These are phyloP conservation scores for Cerceris rybyensis DNA, from an alignment of 2,888 invertebrate species.

Conservation along the genomic window DNA sequence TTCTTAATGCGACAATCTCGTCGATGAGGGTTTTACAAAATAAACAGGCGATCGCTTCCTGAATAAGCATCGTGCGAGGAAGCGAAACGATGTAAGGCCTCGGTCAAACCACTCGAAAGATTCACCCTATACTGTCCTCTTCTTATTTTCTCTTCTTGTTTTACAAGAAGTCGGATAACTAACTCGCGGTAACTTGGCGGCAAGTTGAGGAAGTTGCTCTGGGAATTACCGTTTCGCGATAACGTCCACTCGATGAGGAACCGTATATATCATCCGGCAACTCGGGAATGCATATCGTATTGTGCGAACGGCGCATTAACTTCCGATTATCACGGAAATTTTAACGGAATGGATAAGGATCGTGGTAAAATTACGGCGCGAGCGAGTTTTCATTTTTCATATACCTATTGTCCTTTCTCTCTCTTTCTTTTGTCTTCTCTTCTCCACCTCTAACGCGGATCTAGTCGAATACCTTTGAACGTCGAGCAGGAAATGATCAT, in stretches of 20 bases:
- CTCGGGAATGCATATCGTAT: slow-evolving; percentile 12
- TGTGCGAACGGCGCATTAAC: slow-evolving; percentile 27
- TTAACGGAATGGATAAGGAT: slow-evolving; percentile 33
- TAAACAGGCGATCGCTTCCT: not conserved
- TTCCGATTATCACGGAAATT: slow-evolving; percentile 38
- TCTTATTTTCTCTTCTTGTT: slow-evolving; percentile 18
- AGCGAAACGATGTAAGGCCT: not conserved
- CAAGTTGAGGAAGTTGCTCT: slow-evolving; percentile 37
- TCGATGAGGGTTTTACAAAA: not conserved
- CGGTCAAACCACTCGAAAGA: slow-evolving; percentile 23
- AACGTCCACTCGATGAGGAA: slow-evolving; percentile 19
- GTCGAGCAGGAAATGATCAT: not conserved
- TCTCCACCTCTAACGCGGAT: not conserved
- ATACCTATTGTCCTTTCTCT: not conserved
- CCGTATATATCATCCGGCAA: not conserved
- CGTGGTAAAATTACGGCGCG: slow-evolving; percentile 32
- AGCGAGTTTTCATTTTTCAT: not conserved
- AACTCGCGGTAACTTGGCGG: slow-evolving; percentile 22
- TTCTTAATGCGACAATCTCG: slow-evolving; percentile 21
- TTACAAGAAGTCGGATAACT: not conserved
- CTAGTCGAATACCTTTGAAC: not conserved
- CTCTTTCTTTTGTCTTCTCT: not conserved
- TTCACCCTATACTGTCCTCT: slow-evolving; percentile 17
- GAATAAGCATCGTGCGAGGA: slow-evolving; percentile 17
- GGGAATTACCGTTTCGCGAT: slow-evolving; percentile 41